Base-by-base conservation (phyloP, 2,797 vertebrate genomes). In the Darevskia nairensis region DNA sequence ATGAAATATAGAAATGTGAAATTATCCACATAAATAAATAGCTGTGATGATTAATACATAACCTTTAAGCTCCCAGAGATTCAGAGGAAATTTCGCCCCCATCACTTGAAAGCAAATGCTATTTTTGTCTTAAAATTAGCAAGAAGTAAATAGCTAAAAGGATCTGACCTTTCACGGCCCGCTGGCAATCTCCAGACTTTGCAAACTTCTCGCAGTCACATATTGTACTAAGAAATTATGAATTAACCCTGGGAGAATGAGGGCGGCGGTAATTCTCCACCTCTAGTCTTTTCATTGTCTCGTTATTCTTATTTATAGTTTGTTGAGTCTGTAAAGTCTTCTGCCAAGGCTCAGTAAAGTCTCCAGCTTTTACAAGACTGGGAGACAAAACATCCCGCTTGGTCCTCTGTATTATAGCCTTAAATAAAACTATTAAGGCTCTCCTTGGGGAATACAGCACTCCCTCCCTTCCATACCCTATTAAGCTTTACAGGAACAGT, bases 401-500 rank as follows among this genome's bases (percentile, higher is more conserved):
- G 89, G 87, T 94, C 81, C 87, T 93, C 80, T 92, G 78, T 82
- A 80, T 50, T 46, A 92, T 93, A 86, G 93, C 82, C 91, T 85
- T 76, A 81, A 89, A 86, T 77, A 82, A 87, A 81, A 68, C 89
- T 85, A 92, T 90, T 94, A 93, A 91, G 91, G 15, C n/a, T 94
- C 46, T 93, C 91, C 90, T 93, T 91, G 83, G 59, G 59, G 89
- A 88, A 90, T 86, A 29, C 11, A 23, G 90, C 11, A 6, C n/a
- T 29, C 23, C 29, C 83, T 86, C 87, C 91, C 86, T 90, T 27
- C 86, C 81, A 92, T 88, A 76, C 44, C 64, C 92, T 92, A 82
- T 90, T 94, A 95, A 93, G 93, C 93, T 91, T 92, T 95, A 85
- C 83, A 89, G 74, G 85, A 90, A 35, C 64, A 86, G 55, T 89